Evolutionary conservation across 2,888 invertebrate species (phyloP), one percentile per base, ranked within the genome.

Genomic region (Aleiodes testaceus): DNA sequence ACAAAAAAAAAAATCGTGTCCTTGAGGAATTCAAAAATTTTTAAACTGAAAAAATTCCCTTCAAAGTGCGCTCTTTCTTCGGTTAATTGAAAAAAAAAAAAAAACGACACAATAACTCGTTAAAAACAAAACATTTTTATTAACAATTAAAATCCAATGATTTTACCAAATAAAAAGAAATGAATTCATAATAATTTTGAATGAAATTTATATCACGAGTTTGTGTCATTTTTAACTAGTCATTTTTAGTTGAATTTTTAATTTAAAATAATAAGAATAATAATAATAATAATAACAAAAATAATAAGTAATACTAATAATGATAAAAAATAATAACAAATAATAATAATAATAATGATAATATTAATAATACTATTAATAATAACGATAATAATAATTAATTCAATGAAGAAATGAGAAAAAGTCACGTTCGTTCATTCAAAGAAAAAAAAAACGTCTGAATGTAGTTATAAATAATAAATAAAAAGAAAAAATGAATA

Each of bases 11-110:
- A 36, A 36, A 36, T 26, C 36, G 36, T 36, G 4, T 36, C 9
- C 9, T 36, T 7, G 36, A 36, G 36, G 16, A 12, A 12, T 53
- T n/a, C 1, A 49, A 49, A 1, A 26, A 3, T 5, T 49, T 49
- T 49, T 16, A 14, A 16, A 14, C 45, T 9, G 7, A 45, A 45
- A 4, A n/a, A 49, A 16, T 20, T 52, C 0, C 53, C 30, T 59
- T 42, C n/a, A 3, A 16, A 30, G 47, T 66, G 55, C 63, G 53
- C 53, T 52, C 63, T 72, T 69, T 70, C 63, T 64, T 53, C 53
- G 53, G 53, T 53, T 26, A 26, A 53, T 12, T 53, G 3, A 12
- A 44, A 67, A 16, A 30, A 69, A 30, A 69, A 14, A 16, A 30
- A 69, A 5, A 0, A 14, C 45, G 22, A 30, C 26, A 12, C 53